Base-by-base conservation (phyloP, 2,888 invertebrate genomes). In the Rugalucina vietnamica region DNA sequence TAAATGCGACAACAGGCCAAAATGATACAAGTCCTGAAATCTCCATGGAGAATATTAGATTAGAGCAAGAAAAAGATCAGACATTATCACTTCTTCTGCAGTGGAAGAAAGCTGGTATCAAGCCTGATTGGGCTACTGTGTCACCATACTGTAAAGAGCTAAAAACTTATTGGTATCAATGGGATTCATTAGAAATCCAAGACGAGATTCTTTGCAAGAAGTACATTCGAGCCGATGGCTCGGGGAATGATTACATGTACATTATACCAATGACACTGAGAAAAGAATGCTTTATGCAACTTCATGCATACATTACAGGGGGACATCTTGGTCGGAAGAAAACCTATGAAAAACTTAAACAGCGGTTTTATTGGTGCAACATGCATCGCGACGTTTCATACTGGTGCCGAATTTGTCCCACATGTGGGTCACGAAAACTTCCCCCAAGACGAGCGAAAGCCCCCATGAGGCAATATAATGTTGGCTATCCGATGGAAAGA, bases 291-390 rank as follows among this genome's bases (percentile, higher is more conserved):
- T 74, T 74, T 24, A 21, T 5, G 8, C 74, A 74, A 29, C 54
- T 49, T 5, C 74, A 74, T 50, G 12, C 12, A 12, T 27, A 27
- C 8, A 12, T 24, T 12, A 49, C 74, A 29, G 74, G 10, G 3
- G 74, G 74, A 8, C 74, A 74, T 50, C 39, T 74, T 29, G 74
- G 74, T 1, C 21, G 21, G 21, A 74, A 49, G 18, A 74, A 74
- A 32, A 49, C 74, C 10, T 49, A 50, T 12, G 27, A 12, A 3
- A 43, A 72, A 24, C 8, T 24, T 29, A 12, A 21, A 24, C 24
- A 74, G n/a, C 34, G 74, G 24, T 74, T 74, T 49, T 39, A 74
- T 49, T 74, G 74, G 74, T 74, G n/a, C 39, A 39, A 39, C 12
- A 43, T 74, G 12, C 34, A 24, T 27, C 5, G 54, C 4, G 74